phyloP scores from a whole-genome alignment of 2,888 invertebrate species.

The Darwinula stevensoni region DNA sequence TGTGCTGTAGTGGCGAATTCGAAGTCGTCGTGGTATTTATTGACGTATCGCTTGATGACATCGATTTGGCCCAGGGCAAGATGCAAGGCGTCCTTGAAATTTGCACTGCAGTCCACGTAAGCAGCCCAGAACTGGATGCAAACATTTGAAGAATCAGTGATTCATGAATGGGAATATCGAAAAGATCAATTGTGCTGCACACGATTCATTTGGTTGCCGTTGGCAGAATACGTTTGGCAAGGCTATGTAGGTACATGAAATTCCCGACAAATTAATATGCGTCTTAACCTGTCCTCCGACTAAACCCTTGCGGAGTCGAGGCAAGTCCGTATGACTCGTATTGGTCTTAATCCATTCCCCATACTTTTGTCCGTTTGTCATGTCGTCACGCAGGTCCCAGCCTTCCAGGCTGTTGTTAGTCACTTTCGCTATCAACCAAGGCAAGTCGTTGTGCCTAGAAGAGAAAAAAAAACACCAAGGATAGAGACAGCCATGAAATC shows the following conservation, averaged over 20 bases:
- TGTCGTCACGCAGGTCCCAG: conserved; percentile 12
- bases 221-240: no score
- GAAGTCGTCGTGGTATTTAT: conserved; percentile 38
- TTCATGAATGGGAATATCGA: neutral
- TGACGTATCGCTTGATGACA: conserved; percentile 46
- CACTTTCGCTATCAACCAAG: conserved; percentile 12
- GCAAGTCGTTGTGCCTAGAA: conserved; percentile 13
- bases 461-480: no score
- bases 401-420: conserved; percentile 12
- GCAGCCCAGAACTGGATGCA: conserved; percentile 49
- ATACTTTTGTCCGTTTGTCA: neutral
- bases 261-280: no score
- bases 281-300: conserved; percentile 18
- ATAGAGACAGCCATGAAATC: no score
- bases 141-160: no score
- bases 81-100: conserved; percentile 54
- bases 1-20: conserved; percentile 30
- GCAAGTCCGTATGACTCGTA: conserved; percentile 19
- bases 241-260: no score
- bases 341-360: no score
- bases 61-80: conserved; percentile 58
- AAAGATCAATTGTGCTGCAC: neutral
- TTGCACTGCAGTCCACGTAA: conserved; percentile 50
- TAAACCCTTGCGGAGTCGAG: conserved; percentile 15
- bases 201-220: neutral